Evolutionary conservation across 2,888 invertebrate species (phyloP), one percentile per base, ranked within the genome.

Genomic region (Caenorhabditis plicata): DNA sequence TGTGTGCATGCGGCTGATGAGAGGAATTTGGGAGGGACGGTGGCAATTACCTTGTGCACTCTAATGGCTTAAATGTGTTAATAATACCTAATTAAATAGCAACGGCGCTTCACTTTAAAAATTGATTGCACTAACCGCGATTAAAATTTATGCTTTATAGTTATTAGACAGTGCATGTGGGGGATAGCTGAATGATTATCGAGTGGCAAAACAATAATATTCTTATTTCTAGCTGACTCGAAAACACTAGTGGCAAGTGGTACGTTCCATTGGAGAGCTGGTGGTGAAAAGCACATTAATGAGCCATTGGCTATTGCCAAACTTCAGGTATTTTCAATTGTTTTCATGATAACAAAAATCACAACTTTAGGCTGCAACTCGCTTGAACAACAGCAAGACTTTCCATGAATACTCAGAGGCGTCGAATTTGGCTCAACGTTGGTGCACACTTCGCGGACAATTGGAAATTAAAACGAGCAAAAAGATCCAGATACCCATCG

Each of bases 261-360:
- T 7, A 88, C 88, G 77, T 96, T 90, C 82, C 94, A 98, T 83
- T 98, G 95, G 95, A 87, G 96, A 74, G 77, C 79, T 27, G 81
- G 85, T 2, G 98, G 98, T 2, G 96, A 98, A 85, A 91, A 91
- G 71, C 98, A 98, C 83, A 88, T 98, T 79, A 98, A 98, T 82
- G 95, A 96, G 81, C 98, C 98, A 0, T 85, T 88, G 71, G 88
- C 89, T 64, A 88, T 87, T 62, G 88, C 88, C n/a, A 88, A 88
- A 74, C 83, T 90, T 26, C 88, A 88, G 85, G 87, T 88, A 9
- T 5, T n/a, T n/a, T n/a, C n/a, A n/a, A n/a, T n/a, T n/a, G 32
- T 32, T 42, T 19, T 38, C 35, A 32, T 46, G 25, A 32, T 32
- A 33, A 40, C 25, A 26, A n/a, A n/a, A n/a, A n/a, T n/a, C n/a